Evolutionary conservation across 2,888 invertebrate species (phyloP), one percentile per base, ranked within the genome.

Genomic region (Linyphia triangularis): DNA sequence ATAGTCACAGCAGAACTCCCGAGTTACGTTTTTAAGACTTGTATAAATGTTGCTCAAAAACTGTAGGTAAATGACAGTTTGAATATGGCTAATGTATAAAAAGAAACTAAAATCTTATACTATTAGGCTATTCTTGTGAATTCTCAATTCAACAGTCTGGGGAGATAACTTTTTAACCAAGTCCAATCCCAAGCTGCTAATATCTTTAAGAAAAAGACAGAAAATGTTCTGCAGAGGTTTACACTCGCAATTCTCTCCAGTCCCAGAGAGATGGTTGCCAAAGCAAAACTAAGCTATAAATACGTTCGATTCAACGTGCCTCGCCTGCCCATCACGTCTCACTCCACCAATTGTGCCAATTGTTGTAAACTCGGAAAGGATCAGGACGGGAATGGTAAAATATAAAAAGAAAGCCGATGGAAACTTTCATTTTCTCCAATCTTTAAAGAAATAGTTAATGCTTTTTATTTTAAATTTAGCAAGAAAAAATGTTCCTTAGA

Each of bases 231-330:
- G 7, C 40, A 77, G 40, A 77, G 61, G 24, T 61, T 26, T 40
- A 30, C 16, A 37, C 16, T 7, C 37, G 2, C 9, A 2, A 13
- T 22, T 13, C 13, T n/a, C 10, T 33, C n/a, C 30, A 13, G 19
- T 30, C 30, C 24, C 0, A 59, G 30, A 22, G 37, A 63, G 30
- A 73, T 59, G 51, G n/a, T 59, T 73, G 26, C 33, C 10, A n/a
- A n/a, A 63, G 40, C 63, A 40, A 40, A 77, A 63, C n/a, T 19
- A 22, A 63, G 19, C 51, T 13, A 79, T 79, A 79, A 79, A 79
- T 67, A 65, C 79, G 30, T 79, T 79, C 67, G 43, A 51, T 51
- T 22, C 26, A 26, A 77, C 26, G 77, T 43, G n/a, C 40, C 63
- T 22, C 6, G 16, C 26, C 22, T 43, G 67, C 67, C 13, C 51